Base-by-base conservation (phyloP, 2,797 vertebrate genomes). In the Sebastes hubbsi region DNA sequence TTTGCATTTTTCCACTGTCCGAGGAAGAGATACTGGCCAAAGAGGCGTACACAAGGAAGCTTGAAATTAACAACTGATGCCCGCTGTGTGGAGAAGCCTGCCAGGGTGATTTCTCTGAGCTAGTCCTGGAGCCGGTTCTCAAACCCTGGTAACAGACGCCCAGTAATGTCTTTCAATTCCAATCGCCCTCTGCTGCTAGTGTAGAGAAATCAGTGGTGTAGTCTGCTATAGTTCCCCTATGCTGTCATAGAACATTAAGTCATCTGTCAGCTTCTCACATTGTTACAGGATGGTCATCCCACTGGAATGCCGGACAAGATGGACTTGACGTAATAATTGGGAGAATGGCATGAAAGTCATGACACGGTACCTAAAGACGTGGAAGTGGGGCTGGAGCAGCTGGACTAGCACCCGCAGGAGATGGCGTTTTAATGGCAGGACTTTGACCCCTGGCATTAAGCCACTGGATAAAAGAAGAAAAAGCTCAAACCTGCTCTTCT, bases 1-100 rank as follows among this genome's bases (percentile, higher is more conserved):
- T 86, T 85, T 81, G 49, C 72, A 65, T 88, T 80, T 86, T 79
- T 32, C 52, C 49, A 66, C 61, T 56, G 54, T 72, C 62, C 2
- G 2, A 63, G 27, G 13, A 20, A 52, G n/a, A 61, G 36, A 58
- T 27, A 10, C 22, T n/a, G 36, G 42, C 61, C 22, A 65, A 77
- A 63, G 61, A 49, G 38, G 25, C 27, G 1, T 38, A 49, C 4
- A 58, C 7, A 62, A 73, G 9, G 54, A 82, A 49, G 36, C 6
- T 76, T 13, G 25, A 82, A 62, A 77, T 70, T 24, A 78, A 73
- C 14, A 64, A 52, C 20, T 42, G 58, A 77, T 69, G 65, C 25
- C 59, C 8, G 5, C 66, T 13, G 42, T 84, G 32, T 27, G 10
- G 61, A 49, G 27, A 59, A 32, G 8, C 36, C 46, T 66, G 25